phyloP scores from a whole-genome alignment of 2,888 invertebrate species.

The Lutraria lutraria region DNA sequence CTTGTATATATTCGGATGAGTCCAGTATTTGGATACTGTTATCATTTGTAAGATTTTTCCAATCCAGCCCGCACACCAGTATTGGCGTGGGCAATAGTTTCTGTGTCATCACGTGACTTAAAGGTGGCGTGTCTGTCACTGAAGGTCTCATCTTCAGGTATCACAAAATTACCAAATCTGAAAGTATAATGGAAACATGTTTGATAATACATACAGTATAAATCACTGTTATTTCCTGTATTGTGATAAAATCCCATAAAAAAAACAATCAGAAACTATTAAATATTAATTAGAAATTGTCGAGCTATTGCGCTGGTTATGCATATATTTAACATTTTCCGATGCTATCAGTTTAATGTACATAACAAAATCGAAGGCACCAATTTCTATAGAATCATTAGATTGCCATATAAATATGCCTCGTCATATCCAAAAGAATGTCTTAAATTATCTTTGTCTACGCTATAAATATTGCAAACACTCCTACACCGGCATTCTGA shows the following conservation, averaged over 20 bases:
- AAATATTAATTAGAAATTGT: too few species aligned
- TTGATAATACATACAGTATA: background rate
- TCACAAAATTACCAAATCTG: background rate
- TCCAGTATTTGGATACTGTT: conserved; percentile 59
- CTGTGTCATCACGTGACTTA: conserved; percentile 25
- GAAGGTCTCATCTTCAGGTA: conserved; percentile 40
- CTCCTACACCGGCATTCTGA: background rate
- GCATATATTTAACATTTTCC: too few species aligned
- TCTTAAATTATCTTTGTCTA: background rate
- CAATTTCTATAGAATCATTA: background rate
- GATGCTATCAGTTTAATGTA: background rate
- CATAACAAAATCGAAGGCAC: background rate
- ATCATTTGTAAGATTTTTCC: conserved; percentile 50
- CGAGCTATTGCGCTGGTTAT: too few species aligned
- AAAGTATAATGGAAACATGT: background rate
- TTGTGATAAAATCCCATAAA: too few species aligned
- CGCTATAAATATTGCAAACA: background rate
- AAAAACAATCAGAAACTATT: too few species aligned
- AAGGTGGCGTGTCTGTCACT: conserved; percentile 30
- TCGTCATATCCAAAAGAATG: background rate
- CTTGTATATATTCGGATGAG: conserved; percentile 22
- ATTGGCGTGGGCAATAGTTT: background rate
- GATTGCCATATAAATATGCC: background rate
- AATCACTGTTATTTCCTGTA: too few species aligned
- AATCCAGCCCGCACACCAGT: conserved; percentile 30